Percentiles rank a stretch among this genome's conserved stretches.
phyloP scores from a whole-genome alignment of 2,797 vertebrate species.

The Fratercula arctica region DNA sequence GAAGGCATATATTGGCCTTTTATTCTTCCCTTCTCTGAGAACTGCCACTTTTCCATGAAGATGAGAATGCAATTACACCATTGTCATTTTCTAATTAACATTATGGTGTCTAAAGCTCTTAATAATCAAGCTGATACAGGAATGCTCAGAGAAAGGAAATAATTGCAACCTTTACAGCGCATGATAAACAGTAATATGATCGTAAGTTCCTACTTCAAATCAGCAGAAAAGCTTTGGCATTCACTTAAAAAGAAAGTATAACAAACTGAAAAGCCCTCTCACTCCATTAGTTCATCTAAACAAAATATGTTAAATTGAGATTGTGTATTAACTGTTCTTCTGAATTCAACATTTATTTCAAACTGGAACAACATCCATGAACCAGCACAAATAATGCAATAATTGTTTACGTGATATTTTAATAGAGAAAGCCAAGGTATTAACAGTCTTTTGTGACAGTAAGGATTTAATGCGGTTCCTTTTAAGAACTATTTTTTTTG shows the following conservation, averaged over 20 bases:
- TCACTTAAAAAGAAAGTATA: not conserved
- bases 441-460: not conserved
- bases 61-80: not conserved
- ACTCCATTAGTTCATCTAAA: slow-evolving; percentile 54
- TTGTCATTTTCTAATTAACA: not conserved
- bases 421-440: slow-evolving; percentile 43
- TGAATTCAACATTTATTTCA: slow-evolving; percentile 25
- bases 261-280: slow-evolving; percentile 29
- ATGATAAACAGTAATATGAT: not conserved
- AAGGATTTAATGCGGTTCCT: not conserved
- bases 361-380: slow-evolving; percentile 28
- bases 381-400: slow-evolving; percentile 21
- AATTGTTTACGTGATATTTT: slow-evolving; percentile 43
- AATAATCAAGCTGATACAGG: not conserved
- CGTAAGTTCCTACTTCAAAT: not conserved
- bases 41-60: not conserved
- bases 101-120: not conserved
- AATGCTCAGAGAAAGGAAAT: slow-evolving; percentile 5
- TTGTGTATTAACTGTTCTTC: slow-evolving; percentile 48
- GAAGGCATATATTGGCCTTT: not conserved
- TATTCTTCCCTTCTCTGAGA: not conserved
- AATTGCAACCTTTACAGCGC: not conserved
- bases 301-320: slow-evolving; percentile 37
- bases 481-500: not conserved
- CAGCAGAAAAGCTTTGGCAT: slow-evolving; percentile 23